Evolutionary conservation across 2,888 invertebrate species (phyloP).

Genomic region (Rhagophthalmus giganteus): DNA sequence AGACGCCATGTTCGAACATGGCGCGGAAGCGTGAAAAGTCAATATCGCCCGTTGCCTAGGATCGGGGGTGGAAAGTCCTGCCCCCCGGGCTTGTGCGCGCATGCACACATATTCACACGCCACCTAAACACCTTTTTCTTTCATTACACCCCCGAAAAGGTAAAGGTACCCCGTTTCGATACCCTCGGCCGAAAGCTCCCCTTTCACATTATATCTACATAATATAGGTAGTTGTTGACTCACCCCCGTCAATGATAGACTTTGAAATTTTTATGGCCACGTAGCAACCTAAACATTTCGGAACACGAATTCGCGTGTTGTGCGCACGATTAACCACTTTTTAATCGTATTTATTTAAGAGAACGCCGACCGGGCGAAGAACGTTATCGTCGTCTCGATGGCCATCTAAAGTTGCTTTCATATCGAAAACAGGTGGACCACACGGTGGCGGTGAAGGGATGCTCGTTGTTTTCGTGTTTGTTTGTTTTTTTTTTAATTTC

Average conservation of each 20-base stretch:
- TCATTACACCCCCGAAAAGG: slow-evolving; percentile 27
- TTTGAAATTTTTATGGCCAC: slow-evolving; percentile 17
- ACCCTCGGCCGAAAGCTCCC: slow-evolving; percentile 6
- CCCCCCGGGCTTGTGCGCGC: slow-evolving; percentile 30
- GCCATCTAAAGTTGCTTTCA: no score
- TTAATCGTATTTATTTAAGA: slow-evolving; percentile 1
- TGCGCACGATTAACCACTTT: slow-evolving; percentile 15
- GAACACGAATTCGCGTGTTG: slow-evolving; percentile 15
- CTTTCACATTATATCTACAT: no score
- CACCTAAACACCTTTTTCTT: slow-evolving; percentile 30
- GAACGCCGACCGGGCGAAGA: background rate
- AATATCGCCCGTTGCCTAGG: slow-evolving; percentile 34
- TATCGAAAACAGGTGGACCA: no score
- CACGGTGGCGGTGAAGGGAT: no score
- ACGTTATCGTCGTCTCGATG: no score
- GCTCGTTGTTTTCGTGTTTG: no score
- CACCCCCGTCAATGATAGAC: slow-evolving; percentile 7
- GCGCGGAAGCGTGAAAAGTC: slow-evolving; percentile 37
- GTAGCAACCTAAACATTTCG: slow-evolving; percentile 7
- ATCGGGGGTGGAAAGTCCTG: slow-evolving; percentile 32
- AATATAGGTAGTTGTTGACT: background rate
- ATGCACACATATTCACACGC: slow-evolving; percentile 29
- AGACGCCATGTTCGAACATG: slow-evolving; percentile 37
- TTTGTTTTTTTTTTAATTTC: no score
- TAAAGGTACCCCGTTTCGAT: slow-evolving; percentile 12